Conservation (phyloP, 2,888 invertebrate species). For the Agapostemon virescens region DNA sequence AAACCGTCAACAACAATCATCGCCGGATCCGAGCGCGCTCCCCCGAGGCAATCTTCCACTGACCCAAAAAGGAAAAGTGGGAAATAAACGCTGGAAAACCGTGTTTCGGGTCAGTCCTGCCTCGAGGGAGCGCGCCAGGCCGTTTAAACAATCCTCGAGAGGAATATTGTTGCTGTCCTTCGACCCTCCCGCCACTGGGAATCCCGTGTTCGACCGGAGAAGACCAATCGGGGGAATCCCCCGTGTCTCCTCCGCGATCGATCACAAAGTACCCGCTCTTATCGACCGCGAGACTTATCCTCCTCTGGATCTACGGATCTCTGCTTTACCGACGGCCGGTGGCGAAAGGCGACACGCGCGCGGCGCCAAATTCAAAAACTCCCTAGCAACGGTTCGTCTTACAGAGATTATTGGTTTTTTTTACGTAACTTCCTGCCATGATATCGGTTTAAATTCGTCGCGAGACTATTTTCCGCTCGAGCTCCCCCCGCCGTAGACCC, state of each 20-base stretch:
- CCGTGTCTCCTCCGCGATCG: too few relatives aligned
- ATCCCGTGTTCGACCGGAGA: neutral
- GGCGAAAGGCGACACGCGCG: slow-evolving; percentile 16
- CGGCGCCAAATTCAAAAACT: slow-evolving; percentile 28
- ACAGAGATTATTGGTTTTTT: neutral
- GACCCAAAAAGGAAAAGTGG: neutral
- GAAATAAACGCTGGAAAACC: neutral
- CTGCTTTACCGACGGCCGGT: neutral
- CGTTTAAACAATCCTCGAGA: slow-evolving; percentile 15
- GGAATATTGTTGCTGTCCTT: slow-evolving; percentile 25
- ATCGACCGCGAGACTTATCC: slow-evolving; percentile 4
- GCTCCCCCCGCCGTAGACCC: slow-evolving; percentile 29
- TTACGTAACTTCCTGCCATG: slow-evolving; percentile 1
- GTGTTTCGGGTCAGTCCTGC: slow-evolving; percentile 12
- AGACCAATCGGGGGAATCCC: neutral
- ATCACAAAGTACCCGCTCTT: slow-evolving; percentile 5
- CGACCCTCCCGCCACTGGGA: slow-evolving; percentile 19
- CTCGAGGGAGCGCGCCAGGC: neutral
- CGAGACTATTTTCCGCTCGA: slow-evolving; percentile 12
- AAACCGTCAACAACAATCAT: slow-evolving; percentile 24
- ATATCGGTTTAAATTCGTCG: neutral
- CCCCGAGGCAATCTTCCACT: neutral
- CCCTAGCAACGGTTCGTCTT: neutral
- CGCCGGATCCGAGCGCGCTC: slow-evolving; percentile 13
- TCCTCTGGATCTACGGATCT: neutral